Conservation (phyloP, 2,888 invertebrate genomes). For the Pollenia labialis region DNA sequence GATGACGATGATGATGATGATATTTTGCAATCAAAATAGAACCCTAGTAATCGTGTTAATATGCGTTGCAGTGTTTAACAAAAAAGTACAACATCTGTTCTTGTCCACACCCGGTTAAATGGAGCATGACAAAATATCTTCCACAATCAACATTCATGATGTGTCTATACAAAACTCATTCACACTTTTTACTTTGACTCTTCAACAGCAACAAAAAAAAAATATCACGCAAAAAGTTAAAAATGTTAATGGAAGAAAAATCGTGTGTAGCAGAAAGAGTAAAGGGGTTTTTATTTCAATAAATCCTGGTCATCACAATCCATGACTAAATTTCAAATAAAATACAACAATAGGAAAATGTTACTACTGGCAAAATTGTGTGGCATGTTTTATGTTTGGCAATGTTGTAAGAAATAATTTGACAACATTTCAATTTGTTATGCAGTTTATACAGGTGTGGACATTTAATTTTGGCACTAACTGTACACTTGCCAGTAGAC, state of each 20-base stretch:
- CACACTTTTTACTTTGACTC: conserved; percentile 54
- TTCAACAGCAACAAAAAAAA: conserved; percentile 29
- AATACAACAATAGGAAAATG: conserved; percentile 73
- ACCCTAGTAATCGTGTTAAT: conserved; percentile 81
- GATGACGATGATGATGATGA: conserved; percentile 38
- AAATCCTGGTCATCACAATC: conserved; percentile 63
- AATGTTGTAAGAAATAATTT: conserved; percentile 78
- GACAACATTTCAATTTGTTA: conserved; percentile 84
- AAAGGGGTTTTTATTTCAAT: conserved; percentile 49
- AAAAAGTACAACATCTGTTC: conserved; percentile 84
- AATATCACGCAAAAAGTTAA: conserved; percentile 55
- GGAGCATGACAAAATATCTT: conserved; percentile 83
- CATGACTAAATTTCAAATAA: conserved; percentile 71
- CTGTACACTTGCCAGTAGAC: too few species aligned
- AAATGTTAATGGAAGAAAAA: conserved; percentile 6
- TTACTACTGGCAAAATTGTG: conserved; percentile 60
- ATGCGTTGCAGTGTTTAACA: conserved; percentile 78
- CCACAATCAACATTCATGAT: conserved; percentile 42
- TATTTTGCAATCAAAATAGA: conserved; percentile 62
- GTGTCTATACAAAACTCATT: conserved; percentile 58
- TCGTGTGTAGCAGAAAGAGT: not conserved
- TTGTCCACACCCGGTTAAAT: conserved; percentile 83
- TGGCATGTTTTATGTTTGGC: conserved; percentile 76
- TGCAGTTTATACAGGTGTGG: conserved; percentile 76
- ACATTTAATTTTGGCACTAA: not conserved